A percentile compares a stretch with the other conserved stretches of the same genome.
Conservation (phyloP, 2,797 vertebrate genomes). For the Clarias laeviceps region DNA sequence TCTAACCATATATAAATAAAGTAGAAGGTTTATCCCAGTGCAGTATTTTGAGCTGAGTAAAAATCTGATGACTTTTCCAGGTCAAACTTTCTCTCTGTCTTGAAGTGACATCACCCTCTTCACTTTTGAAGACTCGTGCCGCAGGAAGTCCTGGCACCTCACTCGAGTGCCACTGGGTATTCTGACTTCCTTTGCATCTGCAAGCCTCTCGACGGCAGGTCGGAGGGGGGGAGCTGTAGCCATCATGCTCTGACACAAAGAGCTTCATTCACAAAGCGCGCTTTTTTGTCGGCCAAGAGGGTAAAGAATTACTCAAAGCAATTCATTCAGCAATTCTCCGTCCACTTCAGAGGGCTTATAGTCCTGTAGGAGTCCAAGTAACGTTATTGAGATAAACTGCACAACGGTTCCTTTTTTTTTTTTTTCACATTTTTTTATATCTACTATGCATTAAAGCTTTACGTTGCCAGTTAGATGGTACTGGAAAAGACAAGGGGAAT, state of each 20-base stretch:
- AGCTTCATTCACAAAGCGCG: constrained; percentile 52
- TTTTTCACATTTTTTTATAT: not conserved
- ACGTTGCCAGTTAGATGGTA: not conserved
- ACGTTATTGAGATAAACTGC: constrained; percentile 41
- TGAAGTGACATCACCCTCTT: constrained; percentile 44
- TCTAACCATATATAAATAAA: not conserved
- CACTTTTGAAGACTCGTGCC: constrained; percentile 32
- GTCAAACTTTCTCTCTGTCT: not conserved
- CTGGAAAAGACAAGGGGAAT: not conserved
- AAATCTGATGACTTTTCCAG: not conserved
- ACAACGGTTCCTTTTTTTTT: not conserved
- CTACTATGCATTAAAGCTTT: not conserved
- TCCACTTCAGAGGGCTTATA: constrained; percentile 29
- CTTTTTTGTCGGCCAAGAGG: constrained; percentile 53
- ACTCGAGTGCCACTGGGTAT: constrained; percentile 44
- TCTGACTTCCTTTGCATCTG: constrained; percentile 39
- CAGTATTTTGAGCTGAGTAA: not conserved
- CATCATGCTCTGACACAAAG: constrained; percentile 48
- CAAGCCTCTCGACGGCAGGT: constrained; percentile 31
- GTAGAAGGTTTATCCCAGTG: not conserved
- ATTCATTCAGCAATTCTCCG: constrained; percentile 38
- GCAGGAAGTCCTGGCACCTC: constrained; percentile 49
- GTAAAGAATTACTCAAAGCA: constrained; percentile 51
- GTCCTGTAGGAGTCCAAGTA: constrained; percentile 26
- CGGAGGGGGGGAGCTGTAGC: constrained; percentile 4